Base-by-base conservation (phyloP, 2,888 invertebrate genomes). In the Ennomos erosarius region DNA sequence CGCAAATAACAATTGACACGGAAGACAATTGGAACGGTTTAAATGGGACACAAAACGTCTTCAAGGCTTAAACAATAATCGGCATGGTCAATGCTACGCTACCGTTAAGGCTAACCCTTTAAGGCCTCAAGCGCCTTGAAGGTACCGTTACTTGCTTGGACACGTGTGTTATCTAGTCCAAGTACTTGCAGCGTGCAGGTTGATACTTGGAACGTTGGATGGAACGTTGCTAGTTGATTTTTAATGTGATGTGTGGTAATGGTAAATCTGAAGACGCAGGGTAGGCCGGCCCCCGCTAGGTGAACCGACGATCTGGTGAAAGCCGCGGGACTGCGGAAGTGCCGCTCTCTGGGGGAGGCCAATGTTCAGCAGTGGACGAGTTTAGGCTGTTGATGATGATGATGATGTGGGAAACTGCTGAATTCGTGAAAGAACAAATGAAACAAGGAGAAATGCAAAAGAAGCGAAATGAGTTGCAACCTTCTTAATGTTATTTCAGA, bases 81-180 rank as follows among this genome's bases (percentile, higher is more conserved):
- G 56, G 65, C 67, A 65, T 69, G 74, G 69, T 68, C 70, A 72
- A 67, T 66, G 56, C 67, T 63, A 64, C 54, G 65, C 59, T 64
- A 70, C 70, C 72, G 70, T 65, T 75, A 77, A 76, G 74, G 73
- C 55, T 64, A 71, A 75, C 76, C 80, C 79, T 79, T 75, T 69
- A 69, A 42, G 78, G 79, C 76, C 79, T 65, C 68, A 73, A 26
- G 69, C 37, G 37, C 55, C 49, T 55, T 55, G 38, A 69, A 70
- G 65, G 71, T 51, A 71, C 70, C 69, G 70, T 67, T 69, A 65
- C 64, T 69, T 59, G 53, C 53, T 67, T 69, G 71, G 69, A 71
- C 74, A 67, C 68, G 65, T 68, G 45, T 46, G 43, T 55, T 61
- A 64, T 62, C 62, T 67, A 67, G 67, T 61, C 38, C 62, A 56